Evolutionary conservation across 2,113 vertebrate species (phyloP).

Genomic region (Thomomys bottae): DNA sequence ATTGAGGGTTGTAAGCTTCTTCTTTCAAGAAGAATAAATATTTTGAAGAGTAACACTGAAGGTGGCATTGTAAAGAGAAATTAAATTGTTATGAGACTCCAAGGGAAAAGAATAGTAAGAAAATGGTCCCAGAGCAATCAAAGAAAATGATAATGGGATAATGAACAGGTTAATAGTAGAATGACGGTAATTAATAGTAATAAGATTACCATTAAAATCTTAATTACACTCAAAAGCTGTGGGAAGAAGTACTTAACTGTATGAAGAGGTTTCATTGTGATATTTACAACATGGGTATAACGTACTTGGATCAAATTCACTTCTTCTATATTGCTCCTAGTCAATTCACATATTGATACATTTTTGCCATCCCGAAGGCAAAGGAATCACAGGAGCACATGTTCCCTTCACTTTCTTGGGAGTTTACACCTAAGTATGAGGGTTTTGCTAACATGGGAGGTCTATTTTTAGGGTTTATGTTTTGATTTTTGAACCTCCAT

Average conservation of each 20-base stretch:
- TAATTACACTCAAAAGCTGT: slow-evolving; percentile 8
- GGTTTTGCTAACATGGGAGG: neutral
- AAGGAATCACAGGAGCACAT: too few species aligned
- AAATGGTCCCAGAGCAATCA: neutral
- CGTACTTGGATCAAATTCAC: too few species aligned
- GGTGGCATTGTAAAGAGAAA: slow-evolving; percentile 71
- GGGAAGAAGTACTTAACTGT: neutral
- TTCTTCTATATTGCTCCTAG: too few species aligned
- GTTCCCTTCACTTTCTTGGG: neutral
- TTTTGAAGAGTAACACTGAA: slow-evolving; percentile 75
- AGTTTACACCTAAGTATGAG: neutral
- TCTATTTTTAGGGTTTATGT: neutral
- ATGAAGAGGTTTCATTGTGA: too few species aligned
- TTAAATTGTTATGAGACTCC: slow-evolving; percentile 65
- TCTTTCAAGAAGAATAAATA: slow-evolving; percentile 72
- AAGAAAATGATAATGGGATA: slow-evolving; percentile 45
- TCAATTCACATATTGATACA: too few species aligned
- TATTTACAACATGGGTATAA: too few species aligned
- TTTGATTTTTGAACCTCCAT: neutral
- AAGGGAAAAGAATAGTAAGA: neutral
- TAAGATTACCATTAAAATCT: neutral
- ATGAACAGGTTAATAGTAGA: slow-evolving; percentile 49
- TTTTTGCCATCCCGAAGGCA: too few species aligned
- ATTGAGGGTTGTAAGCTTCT: slow-evolving; percentile 72
- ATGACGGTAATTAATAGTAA: neutral